Conservation (phyloP, 2,888 invertebrate genomes). For the Oxystoma pomonae region DNA sequence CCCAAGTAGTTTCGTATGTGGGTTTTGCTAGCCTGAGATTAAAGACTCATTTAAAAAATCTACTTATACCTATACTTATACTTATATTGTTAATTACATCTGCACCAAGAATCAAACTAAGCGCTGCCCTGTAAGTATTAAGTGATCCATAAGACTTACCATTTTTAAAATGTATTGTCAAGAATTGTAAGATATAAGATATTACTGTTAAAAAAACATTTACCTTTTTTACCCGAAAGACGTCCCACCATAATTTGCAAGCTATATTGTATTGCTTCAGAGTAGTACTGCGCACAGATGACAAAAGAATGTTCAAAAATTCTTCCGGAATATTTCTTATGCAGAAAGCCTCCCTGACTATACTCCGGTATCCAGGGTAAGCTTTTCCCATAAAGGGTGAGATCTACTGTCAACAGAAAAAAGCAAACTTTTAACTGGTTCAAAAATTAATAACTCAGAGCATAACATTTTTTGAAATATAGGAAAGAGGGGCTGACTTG, state of each 20-base stretch:
- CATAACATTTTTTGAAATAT: slow-evolving; percentile 7
- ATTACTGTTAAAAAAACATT: background rate
- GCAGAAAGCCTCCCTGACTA: slow-evolving; percentile 10
- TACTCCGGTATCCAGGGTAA: slow-evolving; percentile 21
- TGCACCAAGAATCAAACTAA: slow-evolving; percentile 11
- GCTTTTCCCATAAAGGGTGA: slow-evolving; percentile 22
- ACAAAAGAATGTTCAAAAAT: slow-evolving; percentile 11
- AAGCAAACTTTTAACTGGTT: slow-evolving; percentile 10
- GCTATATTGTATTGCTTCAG: slow-evolving; percentile 9
- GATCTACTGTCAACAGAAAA: slow-evolving; percentile 15
- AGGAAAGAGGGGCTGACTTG: slow-evolving; percentile 14
- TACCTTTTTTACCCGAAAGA: background rate
- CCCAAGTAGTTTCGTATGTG: slow-evolving; percentile 18
- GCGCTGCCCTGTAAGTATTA: slow-evolving; percentile 16
- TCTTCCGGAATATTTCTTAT: slow-evolving; percentile 8
- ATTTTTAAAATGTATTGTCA: background rate
- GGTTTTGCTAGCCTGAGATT: slow-evolving; percentile 14
- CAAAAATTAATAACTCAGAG: slow-evolving; percentile 6
- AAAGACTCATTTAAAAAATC: slow-evolving; percentile 15
- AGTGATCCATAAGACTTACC: slow-evolving; percentile 7
- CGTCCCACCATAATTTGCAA: background rate
- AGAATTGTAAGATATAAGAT: background rate
- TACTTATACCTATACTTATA: slow-evolving; percentile 7
- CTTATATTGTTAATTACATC: slow-evolving; percentile 6
- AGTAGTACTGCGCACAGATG: slow-evolving; percentile 9